Evolutionary conservation across 2,113 vertebrate genomes (phyloP).

Genomic region (Pterocles gutturalis): DNA sequence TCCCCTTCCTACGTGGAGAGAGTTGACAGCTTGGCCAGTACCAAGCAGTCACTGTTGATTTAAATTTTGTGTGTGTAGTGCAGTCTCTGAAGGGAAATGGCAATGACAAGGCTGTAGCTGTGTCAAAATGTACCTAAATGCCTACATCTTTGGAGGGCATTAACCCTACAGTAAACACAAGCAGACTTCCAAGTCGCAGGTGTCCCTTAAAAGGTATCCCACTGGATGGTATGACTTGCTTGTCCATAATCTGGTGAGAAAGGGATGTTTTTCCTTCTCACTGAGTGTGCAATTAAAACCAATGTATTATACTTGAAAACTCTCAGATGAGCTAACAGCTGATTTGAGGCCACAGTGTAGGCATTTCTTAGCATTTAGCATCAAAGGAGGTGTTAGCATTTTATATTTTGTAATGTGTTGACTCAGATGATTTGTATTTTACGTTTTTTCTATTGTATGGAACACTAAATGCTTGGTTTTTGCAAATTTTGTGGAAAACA

Average conservation of each 20-base stretch:
- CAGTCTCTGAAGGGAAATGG: background rate
- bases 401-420: background rate
- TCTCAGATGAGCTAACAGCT: background rate
- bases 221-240: background rate
- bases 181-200: background rate
- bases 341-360: background rate
- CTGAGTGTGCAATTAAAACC: background rate
- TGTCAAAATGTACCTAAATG: background rate
- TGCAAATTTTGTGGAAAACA: background rate
- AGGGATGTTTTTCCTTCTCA: background rate
- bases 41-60: background rate
- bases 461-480: background rate
- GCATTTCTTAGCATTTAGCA: background rate
- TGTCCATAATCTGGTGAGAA: background rate
- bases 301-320: background rate
- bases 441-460: background rate
- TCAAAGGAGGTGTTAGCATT: background rate
- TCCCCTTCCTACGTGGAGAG: background rate
- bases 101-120: background rate
- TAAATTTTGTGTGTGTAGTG: background rate
- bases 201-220: background rate
- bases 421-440: background rate
- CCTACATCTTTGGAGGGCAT: background rate
- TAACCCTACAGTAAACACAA: background rate
- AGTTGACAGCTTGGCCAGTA: background rate